These are phyloP conservation scores for Leucophenga maculata DNA, from an alignment of 2,888 invertebrate species.

Conservation along the genomic window DNA sequence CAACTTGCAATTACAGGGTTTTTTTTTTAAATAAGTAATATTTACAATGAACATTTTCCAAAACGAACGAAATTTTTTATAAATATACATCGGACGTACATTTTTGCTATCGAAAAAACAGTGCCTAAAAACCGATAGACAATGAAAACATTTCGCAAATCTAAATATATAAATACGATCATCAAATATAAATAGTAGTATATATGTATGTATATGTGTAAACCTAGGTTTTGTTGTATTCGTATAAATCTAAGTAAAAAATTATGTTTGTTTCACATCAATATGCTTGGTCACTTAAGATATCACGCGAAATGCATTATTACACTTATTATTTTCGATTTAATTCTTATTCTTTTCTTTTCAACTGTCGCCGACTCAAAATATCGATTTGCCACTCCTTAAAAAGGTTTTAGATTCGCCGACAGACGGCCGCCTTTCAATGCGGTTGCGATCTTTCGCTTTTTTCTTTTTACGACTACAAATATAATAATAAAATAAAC, in stretches of 20 bases:
- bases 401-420: neutral
- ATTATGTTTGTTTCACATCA: slow-evolving; percentile 7
- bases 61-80: neutral
- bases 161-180: slow-evolving; percentile 3
- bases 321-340: slow-evolving; percentile 24
- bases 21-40: slow-evolving; percentile 25
- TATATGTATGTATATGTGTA: slow-evolving; percentile 29
- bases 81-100: neutral
- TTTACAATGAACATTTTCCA: slow-evolving; percentile 33
- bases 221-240: slow-evolving; percentile 1
- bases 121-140: neutral
- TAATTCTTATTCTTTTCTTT: slow-evolving; percentile 9
- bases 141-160: slow-evolving; percentile 1
- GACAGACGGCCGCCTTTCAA: neutral
- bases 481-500: slow-evolving; percentile 31
- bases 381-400: neutral
- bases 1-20: slow-evolving; percentile 27
- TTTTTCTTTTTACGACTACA: slow-evolving; percentile 2
- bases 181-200: slow-evolving; percentile 26
- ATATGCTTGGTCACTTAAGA: slow-evolving; percentile 44
- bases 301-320: slow-evolving; percentile 47
- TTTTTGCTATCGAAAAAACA: neutral
- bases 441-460: neutral
- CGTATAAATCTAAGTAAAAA: slow-evolving; percentile 11
- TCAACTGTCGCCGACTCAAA: slow-evolving; percentile 15